phyloP scores from a whole-genome alignment of 2,797 vertebrate genomes.

The Ceryle rudis region DNA sequence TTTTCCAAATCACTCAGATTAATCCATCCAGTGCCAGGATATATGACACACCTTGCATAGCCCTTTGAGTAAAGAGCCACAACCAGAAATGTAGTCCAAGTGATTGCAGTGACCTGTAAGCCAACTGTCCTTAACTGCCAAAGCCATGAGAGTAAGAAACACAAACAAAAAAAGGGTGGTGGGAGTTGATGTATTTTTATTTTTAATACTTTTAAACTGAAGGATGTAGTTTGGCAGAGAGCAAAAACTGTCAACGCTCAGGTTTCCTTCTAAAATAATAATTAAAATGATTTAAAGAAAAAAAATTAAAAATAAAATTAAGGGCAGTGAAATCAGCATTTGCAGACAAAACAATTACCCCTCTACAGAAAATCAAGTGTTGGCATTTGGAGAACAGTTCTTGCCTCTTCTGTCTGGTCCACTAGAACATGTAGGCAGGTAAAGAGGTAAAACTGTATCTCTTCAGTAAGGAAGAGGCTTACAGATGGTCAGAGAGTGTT shows the following conservation, averaged over 20 bases:
- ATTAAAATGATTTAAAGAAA: neutral
- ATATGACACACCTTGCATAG: neutral
- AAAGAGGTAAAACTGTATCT: neutral
- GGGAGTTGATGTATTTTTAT: neutral
- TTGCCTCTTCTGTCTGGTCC: neutral
- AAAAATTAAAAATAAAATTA: neutral
- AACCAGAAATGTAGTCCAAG: neutral
- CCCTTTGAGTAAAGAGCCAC: constrained; percentile 24
- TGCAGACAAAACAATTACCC: neutral
- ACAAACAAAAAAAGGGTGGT: neutral
- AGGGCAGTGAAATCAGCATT: neutral
- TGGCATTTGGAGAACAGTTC: neutral
- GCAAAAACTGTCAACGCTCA: neutral
- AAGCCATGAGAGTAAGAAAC: neutral
- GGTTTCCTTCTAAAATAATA: neutral
- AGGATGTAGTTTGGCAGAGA: neutral
- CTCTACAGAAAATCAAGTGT: neutral
- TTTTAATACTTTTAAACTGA: neutral
- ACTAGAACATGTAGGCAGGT: neutral
- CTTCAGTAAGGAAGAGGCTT: neutral
- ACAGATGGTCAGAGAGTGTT: neutral
- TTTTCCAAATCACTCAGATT: constrained; percentile 15
- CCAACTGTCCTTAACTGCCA: neutral
- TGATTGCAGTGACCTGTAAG: neutral
- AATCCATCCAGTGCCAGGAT: neutral